Evolutionary conservation across 92 coral and sea anemone species (phyloP), one percentile per base, ranked within the genome.

Genomic region (Actinostola sp.): DNA sequence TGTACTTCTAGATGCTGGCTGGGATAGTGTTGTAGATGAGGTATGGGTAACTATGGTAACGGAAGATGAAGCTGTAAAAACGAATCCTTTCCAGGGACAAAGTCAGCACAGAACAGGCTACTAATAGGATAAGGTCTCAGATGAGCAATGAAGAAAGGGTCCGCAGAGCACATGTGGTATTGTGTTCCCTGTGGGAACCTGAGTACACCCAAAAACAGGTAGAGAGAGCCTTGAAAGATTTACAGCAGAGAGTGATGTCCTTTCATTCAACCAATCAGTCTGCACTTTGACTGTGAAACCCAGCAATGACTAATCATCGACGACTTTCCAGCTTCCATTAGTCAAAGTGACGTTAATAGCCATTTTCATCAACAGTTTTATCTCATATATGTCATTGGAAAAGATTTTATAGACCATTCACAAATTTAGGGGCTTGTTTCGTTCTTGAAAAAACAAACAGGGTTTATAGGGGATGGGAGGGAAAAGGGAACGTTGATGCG

Each of bases 41-140:
- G 89, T 95, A 0, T 95, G 99, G 99, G 99, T 95, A 44, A 70
- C 95, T 0, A 61, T 95, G 8, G 80, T 95, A 21, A 95, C 99
- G 2, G 97, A 85, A 41, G 58, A 39, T 7, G 99, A 91, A 68
- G 99, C 99, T 17, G 41, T 86, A 44, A 73, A n/a, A 68, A 16
- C 86, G 99, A 9, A 60, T 95, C 73, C 79, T 75, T 8, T 61
- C 82, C 2, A 60, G 99, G 27, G 96, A 88, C 76, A 85, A 88
- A 24, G 48, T 91, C 36, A 76, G 62, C 2, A 77, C 86, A 63
- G 87, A 91, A 25, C 94, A 92, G 68, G 99, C 99, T 13, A 27
- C 27, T 3, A 85, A 89, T 59, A 88, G 99, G 62, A 76, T 95
- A 24, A 84, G 56, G 56, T 74, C 92, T 12, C 99, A 95, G 73